These are phyloP conservation scores for Acromyrmex heyeri DNA, from an alignment of 1,140 invertebrate species.

Conservation along the genomic window DNA sequence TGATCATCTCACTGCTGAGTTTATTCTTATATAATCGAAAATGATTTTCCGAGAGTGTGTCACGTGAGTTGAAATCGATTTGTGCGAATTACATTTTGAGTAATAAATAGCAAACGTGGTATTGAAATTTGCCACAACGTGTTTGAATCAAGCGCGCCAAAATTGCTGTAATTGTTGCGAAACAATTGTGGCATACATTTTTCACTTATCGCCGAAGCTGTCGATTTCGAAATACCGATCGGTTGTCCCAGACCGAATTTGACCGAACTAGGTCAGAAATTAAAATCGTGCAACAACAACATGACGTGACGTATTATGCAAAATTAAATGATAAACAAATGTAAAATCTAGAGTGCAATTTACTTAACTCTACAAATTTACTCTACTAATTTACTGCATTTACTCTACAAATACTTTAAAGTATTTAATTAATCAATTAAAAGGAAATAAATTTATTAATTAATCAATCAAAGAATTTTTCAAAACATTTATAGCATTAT, in stretches of 20 bases:
- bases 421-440: too few relatives aligned
- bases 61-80: background rate
- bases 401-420: too few relatives aligned
- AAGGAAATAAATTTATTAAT: too few relatives aligned
- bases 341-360: background rate
- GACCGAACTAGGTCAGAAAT: conserved; percentile 8
- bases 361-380: too few relatives aligned
- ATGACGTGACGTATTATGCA: background rate
- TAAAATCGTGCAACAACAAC: background rate
- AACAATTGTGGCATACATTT: conserved; percentile 45
- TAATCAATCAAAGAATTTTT: too few relatives aligned
- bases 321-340: background rate
- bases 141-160: background rate
- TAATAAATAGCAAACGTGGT: background rate
- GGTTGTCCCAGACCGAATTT: conserved; percentile 23
- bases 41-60: background rate
- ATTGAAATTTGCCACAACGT: background rate
- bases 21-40: background rate
- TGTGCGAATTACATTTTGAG: background rate
- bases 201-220: background rate
- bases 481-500: too few relatives aligned
- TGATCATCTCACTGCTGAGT: background rate
- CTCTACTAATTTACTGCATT: too few relatives aligned
- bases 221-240: conserved; percentile 35
- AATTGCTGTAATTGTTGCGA: conserved; percentile 10